Percentiles rank a stretch among this genome's conserved stretches.
Conservation (phyloP, 1,140 invertebrate species). For the Leptopilina clavipes region DNA sequence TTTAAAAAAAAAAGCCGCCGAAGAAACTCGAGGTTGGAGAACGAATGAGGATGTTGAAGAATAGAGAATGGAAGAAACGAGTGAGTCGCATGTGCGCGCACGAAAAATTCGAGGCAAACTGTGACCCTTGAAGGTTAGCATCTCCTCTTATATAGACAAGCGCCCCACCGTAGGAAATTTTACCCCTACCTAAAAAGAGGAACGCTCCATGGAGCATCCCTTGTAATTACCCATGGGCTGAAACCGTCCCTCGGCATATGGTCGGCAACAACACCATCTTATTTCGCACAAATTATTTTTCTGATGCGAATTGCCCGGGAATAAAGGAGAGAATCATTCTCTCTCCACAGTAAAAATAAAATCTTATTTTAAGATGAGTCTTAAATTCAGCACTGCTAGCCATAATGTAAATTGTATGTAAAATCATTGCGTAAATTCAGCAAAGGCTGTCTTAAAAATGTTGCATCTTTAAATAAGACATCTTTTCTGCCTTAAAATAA, state of each 20-base stretch:
- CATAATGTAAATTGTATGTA: too few species aligned
- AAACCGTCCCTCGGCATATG: slow-evolving; percentile 65
- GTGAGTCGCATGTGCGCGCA: slow-evolving; percentile 35
- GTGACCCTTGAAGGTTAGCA: slow-evolving; percentile 64
- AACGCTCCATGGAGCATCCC: slow-evolving; percentile 64
- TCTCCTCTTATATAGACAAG: slow-evolving; percentile 67
- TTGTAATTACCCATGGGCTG: slow-evolving; percentile 70
- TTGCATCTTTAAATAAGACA: too few species aligned
- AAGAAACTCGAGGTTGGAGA: not conserved
- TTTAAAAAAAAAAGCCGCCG: not conserved
- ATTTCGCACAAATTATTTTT: slow-evolving; percentile 65
- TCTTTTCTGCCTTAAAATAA: too few species aligned
- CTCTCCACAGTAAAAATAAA: too few species aligned
- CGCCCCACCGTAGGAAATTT: slow-evolving; percentile 58
- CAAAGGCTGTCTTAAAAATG: too few species aligned
- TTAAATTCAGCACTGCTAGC: too few species aligned
- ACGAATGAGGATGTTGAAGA: not conserved
- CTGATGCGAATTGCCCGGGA: slow-evolving; percentile 39
- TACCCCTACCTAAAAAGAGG: slow-evolving; percentile 41
- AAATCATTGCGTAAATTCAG: too few species aligned
- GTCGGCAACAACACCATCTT: slow-evolving; percentile 55
- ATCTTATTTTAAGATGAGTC: too few species aligned
- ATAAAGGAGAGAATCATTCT: slow-evolving; percentile 21
- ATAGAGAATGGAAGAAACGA: not conserved
- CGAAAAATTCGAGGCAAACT: slow-evolving; percentile 67